Conservation (phyloP, 2,888 invertebrate species). For the Phyto melanocephala region DNA sequence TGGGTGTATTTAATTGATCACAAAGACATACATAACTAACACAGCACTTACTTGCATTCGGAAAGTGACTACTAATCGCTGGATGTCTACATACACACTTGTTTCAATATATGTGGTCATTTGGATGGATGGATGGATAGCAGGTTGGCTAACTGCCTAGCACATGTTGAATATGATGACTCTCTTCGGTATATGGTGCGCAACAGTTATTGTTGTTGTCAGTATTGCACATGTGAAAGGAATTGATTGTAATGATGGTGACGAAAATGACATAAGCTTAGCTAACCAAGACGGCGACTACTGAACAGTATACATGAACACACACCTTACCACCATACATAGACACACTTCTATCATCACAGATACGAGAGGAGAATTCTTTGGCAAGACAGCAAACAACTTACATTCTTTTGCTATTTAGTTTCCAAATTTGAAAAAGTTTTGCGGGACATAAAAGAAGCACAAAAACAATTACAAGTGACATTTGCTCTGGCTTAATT, state of each 20-base stretch:
- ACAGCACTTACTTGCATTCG: too few relatives aligned
- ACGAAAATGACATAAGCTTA: conserved; percentile 46
- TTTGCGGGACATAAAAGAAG: not conserved
- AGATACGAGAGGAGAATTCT: not conserved
- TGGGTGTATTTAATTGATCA: not conserved
- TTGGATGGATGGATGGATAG: conserved; percentile 7
- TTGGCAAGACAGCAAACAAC: not conserved
- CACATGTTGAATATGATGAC: conserved; percentile 59
- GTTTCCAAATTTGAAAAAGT: conserved; percentile 11
- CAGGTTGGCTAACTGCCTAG: conserved; percentile 20
- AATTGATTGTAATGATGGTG: conserved; percentile 51
- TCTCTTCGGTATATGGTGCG: not conserved
- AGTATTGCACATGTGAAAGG: conserved; percentile 28
- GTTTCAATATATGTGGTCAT: not conserved
- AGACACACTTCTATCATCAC: not conserved
- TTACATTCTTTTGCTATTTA: not conserved
- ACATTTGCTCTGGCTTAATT: not conserved
- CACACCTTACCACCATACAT: not conserved
- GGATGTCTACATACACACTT: not conserved
- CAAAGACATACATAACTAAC: conserved; percentile 13
- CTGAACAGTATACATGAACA: not conserved
- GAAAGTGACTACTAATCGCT: conserved; percentile 15
- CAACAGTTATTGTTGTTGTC: conserved; percentile 4
- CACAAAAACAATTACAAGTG: conserved; percentile 12
- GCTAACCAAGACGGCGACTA: conserved; percentile 1